Conservation (phyloP, 2,888 invertebrate species). For the Callimorpha dominula region DNA sequence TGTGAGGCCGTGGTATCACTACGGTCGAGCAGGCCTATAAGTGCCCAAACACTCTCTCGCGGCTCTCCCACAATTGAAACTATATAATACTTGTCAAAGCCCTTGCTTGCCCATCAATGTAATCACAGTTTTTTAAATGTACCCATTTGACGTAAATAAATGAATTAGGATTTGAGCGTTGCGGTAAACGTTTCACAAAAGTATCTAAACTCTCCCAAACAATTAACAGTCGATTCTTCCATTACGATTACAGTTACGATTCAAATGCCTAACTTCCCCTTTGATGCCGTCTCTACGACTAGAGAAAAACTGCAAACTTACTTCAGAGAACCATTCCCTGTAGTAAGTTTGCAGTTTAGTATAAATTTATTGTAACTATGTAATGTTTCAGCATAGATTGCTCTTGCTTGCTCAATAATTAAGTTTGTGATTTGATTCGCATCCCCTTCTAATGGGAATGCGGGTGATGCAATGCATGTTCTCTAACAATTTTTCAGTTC, state of each 20-base stretch:
- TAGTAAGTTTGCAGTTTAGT: too few relatives aligned
- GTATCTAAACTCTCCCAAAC: conserved; percentile 1
- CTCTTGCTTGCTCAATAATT: conserved; percentile 20
- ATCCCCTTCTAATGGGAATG: not conserved
- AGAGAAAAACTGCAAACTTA: too few relatives aligned
- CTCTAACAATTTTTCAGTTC: conserved; percentile 14
- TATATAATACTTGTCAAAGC: too few relatives aligned
- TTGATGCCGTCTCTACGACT: conserved; percentile 11
- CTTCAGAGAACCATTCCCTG: too few relatives aligned
- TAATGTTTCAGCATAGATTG: conserved; percentile 34
- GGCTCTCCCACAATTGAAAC: too few relatives aligned
- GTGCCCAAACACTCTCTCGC: too few relatives aligned
- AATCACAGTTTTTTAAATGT: too few relatives aligned
- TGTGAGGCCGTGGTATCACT: too few relatives aligned
- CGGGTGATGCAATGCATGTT: conserved; percentile 8
- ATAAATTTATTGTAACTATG: conserved; percentile 10
- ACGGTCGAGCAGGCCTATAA: too few relatives aligned
- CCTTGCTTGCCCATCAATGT: too few relatives aligned
- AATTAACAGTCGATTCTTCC: conserved; percentile 7
- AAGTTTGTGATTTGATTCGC: conserved; percentile 31
- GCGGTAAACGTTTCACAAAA: not conserved
- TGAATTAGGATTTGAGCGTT: too few relatives aligned
- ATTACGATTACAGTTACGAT: conserved; percentile 10
- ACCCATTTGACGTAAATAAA: too few relatives aligned
- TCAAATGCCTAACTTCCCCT: conserved; percentile 14